A percentile compares a stretch with the other conserved stretches of the same genome.
phyloP scores from a whole-genome alignment of 2,113 vertebrate genomes.

The Henicopernis longicauda region DNA sequence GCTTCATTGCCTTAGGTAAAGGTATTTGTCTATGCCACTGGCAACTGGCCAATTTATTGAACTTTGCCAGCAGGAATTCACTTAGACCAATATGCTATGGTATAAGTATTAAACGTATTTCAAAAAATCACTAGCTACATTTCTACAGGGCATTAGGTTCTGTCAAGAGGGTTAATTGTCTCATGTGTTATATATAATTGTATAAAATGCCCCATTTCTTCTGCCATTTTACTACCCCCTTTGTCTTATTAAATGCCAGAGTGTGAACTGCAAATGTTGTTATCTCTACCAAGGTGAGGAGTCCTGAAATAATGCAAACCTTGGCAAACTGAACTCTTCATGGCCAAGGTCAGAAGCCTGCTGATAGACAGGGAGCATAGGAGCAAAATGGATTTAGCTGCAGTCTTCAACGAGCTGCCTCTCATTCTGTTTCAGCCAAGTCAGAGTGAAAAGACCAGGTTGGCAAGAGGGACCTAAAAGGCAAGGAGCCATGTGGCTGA shows the following conservation, averaged over 20 bases:
- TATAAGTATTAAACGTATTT: neutral
- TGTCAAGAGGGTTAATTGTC: neutral
- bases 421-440: neutral
- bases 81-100: neutral
- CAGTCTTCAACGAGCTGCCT: neutral
- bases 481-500: neutral
- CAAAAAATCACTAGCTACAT: neutral
- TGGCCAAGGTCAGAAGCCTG: neutral
- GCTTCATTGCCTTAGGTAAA: neutral
- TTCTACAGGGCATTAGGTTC: neutral
- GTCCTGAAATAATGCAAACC: neutral
- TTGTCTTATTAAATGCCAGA: neutral
- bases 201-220: neutral
- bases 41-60: neutral
- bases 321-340: neutral
- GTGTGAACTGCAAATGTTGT: neutral
- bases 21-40: neutral
- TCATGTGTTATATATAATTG: neutral
- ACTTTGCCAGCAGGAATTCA: neutral
- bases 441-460: neutral
- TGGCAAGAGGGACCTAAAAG: neutral
- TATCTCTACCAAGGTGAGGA: neutral
- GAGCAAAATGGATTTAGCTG: neutral
- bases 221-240: neutral
- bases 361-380: neutral